A percentile compares a stretch with the other conserved stretches of the same genome.
Evolutionary conservation across 1,140 invertebrate species (phyloP).

Genomic region (Samia ricini): DNA sequence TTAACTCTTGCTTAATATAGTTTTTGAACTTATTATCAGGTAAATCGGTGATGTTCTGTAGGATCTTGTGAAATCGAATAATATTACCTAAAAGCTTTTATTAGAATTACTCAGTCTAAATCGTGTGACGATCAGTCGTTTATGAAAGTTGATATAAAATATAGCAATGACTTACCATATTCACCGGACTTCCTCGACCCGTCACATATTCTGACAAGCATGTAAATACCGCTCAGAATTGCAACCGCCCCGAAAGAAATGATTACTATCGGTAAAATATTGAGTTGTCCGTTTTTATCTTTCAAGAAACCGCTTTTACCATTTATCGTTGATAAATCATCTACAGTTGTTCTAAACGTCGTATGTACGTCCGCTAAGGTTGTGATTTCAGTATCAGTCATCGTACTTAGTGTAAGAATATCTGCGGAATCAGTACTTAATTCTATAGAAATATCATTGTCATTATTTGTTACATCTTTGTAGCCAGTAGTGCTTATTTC

Average conservation of each 20-base stretch:
- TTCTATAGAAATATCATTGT: background rate
- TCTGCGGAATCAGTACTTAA: background rate
- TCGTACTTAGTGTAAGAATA: background rate
- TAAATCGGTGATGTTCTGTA: no score
- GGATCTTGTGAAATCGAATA: no score
- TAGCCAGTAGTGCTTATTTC: background rate
- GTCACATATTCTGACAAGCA: background rate
- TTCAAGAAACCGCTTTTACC: background rate
- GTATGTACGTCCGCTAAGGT: background rate
- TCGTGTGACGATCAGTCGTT: no score
- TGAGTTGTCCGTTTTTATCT: background rate
- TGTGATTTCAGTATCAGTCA: background rate
- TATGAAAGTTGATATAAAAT: no score
- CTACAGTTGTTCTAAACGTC: background rate
- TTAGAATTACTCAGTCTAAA: no score
- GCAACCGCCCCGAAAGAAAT: background rate
- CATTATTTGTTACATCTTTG: background rate
- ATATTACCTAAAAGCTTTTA: no score
- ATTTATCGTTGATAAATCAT: background rate
- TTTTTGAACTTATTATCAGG: no score
- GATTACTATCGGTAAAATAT: background rate
- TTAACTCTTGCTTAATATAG: no score
- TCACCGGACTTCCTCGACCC: background rate
- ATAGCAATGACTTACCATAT: background rate
- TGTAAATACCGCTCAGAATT: background rate